These are phyloP conservation scores for Amphiprion clarkii DNA, from an alignment of 2,797 vertebrate species.

Conservation along the genomic window DNA sequence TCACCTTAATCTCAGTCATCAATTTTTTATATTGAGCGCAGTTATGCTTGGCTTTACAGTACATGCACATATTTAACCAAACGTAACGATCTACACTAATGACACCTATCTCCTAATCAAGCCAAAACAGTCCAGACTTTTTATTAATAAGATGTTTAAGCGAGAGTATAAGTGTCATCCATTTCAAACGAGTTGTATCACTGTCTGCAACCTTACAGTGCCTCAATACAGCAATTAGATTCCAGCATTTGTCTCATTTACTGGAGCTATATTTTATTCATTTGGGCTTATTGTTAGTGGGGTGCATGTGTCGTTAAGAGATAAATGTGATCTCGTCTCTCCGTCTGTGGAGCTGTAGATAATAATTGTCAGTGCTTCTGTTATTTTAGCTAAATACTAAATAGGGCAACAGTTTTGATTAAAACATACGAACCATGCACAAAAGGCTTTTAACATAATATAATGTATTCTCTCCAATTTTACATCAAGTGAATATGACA, in stretches of 20 bases:
- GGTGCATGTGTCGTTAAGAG: slow-evolving; percentile 20
- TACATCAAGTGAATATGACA: slow-evolving; percentile 21
- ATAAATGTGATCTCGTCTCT: slow-evolving; percentile 13
- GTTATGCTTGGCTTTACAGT: slow-evolving; percentile 14
- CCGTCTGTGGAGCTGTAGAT: slow-evolving; percentile 11
- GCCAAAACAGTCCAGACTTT: slow-evolving; percentile 13
- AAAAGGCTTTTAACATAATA: slow-evolving; percentile 23
- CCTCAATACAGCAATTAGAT: not conserved
- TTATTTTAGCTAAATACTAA: slow-evolving; percentile 43
- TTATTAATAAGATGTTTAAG: slow-evolving; percentile 16
- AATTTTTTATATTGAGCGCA: slow-evolving; percentile 25
- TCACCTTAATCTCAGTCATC: slow-evolving; percentile 27
- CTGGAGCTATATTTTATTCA: slow-evolving; percentile 21
- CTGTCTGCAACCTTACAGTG: slow-evolving; percentile 11
- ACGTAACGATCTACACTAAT: slow-evolving; percentile 8
- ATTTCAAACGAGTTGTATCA: slow-evolving; percentile 19
- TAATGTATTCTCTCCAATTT: slow-evolving; percentile 8
- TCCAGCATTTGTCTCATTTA: slow-evolving; percentile 24
- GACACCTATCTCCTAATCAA: slow-evolving; percentile 1
- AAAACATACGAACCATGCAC: not conserved
- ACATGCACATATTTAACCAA: slow-evolving; percentile 19
- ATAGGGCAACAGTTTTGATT: slow-evolving; percentile 23
- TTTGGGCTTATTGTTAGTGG: slow-evolving; percentile 23
- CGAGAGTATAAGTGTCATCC: slow-evolving; percentile 5
- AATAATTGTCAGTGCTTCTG: slow-evolving; percentile 27